Conservation (phyloP, 2,888 invertebrate genomes). For the Mythimna ferrago region DNA sequence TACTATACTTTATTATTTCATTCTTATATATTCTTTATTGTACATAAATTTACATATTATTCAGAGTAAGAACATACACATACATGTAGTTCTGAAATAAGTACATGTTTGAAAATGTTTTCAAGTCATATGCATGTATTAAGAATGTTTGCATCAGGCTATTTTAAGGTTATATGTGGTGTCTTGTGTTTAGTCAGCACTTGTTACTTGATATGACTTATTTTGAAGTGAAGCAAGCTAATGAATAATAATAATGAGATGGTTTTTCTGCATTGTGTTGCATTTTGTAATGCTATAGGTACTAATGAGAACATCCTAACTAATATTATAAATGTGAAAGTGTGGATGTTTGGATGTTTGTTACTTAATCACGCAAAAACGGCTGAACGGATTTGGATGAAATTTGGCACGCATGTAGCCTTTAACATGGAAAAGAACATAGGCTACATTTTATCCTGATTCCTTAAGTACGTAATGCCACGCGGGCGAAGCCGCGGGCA, state of each 20-base stretch:
- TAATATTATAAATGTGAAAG: no score
- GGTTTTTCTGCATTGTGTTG: slow-evolving; percentile 7
- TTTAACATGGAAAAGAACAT: no score
- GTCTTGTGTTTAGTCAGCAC: background rate
- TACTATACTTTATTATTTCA: background rate
- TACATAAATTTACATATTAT: no score
- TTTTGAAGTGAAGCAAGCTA: slow-evolving; percentile 1
- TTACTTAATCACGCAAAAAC: no score
- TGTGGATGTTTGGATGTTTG: no score
- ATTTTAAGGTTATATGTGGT: slow-evolving; percentile 37
- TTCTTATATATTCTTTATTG: no score
- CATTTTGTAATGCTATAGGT: background rate
- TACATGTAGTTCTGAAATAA: background rate
- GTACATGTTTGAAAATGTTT: background rate
- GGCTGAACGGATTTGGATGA: no score
- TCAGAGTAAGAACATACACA: no score
- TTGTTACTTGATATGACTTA: slow-evolving; percentile 13
- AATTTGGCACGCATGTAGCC: no score
- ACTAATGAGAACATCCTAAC: background rate
- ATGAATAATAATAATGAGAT: background rate
- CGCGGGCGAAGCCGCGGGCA: no score
- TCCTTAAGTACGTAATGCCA: no score
- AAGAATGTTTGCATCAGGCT: background rate
- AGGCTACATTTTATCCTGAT: no score
- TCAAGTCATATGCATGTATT: background rate